Evolutionary conservation across 2,888 invertebrate genomes (phyloP).

Genomic region (Phalera bucephala): DNA sequence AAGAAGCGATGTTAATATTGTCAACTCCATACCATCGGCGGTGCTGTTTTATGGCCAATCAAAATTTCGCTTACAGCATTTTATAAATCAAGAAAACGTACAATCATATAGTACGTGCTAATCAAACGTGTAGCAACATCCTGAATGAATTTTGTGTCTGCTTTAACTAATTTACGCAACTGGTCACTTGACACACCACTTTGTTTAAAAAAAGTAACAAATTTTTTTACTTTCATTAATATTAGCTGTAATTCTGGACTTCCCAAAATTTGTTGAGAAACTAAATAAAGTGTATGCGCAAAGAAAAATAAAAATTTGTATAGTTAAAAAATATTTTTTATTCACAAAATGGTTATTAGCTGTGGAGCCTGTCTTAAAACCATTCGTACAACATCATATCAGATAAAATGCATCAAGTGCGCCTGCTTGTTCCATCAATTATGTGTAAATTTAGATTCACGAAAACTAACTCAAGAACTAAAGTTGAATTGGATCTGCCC

Average conservation of each 20-base stretch:
- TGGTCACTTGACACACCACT: conserved; percentile 29
- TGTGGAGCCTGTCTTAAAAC: no score
- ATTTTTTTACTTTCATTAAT: no score
- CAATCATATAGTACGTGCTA: conserved; percentile 17
- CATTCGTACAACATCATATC: no score
- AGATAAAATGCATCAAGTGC: no score
- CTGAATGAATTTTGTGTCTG: conserved; percentile 30
- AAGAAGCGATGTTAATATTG: not conserved
- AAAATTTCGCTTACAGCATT: conserved; percentile 32
- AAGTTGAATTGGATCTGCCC: no score
- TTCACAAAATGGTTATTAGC: no score
- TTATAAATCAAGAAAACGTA: conserved; percentile 37
- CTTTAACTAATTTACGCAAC: conserved; percentile 23
- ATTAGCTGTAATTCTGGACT: conserved; percentile 23
- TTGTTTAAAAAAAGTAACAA: conserved; percentile 33
- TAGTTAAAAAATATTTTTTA: no score
- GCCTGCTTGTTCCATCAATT: no score
- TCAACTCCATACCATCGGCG: not conserved
- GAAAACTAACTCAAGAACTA: no score
- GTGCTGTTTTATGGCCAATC: no score
- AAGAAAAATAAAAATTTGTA: no score
- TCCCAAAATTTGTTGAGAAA: conserved; percentile 28
- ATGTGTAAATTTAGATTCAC: no score
- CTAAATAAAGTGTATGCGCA: conserved; percentile 45
- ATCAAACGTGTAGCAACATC: conserved; percentile 31